These are phyloP conservation scores for Sphaeridia pumilis DNA, from an alignment of 2,888 invertebrate species.

Conservation along the genomic window DNA sequence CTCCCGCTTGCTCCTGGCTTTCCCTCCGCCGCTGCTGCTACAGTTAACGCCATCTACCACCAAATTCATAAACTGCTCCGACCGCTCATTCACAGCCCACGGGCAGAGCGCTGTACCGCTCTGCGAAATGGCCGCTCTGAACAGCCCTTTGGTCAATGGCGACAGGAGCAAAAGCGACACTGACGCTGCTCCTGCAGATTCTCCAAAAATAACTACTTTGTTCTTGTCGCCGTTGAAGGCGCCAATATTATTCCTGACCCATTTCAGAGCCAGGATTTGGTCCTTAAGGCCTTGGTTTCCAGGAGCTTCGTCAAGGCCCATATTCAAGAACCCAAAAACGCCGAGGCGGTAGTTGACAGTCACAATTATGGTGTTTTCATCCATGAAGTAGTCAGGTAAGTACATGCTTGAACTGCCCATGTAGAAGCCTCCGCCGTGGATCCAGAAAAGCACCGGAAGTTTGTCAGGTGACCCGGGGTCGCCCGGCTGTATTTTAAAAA, in stretches of 20 bases:
- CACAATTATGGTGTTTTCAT: conserved; percentile 10
- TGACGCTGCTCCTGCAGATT: conserved; percentile 7
- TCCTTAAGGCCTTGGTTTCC: conserved; percentile 16
- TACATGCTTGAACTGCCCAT: conserved; percentile 7
- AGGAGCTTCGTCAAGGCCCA: conserved; percentile 9
- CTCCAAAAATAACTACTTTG: conserved; percentile 4
- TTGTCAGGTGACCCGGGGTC: neutral
- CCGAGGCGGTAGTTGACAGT: conserved; percentile 12
- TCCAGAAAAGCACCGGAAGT: conserved; percentile 3
- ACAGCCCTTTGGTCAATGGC: conserved; percentile 8
- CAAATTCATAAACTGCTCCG: too few relatives aligned
- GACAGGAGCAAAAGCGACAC: conserved; percentile 6
- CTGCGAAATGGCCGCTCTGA: conserved; percentile 7
- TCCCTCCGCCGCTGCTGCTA: too few relatives aligned
- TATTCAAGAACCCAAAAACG: conserved; percentile 13
- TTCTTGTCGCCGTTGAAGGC: conserved; percentile 8
- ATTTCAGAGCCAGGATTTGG: conserved; percentile 8
- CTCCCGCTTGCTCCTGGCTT: too few relatives aligned
- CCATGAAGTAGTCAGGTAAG: conserved; percentile 8
- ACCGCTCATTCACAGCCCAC: conserved; percentile 2
- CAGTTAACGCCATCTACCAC: too few relatives aligned
- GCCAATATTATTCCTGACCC: conserved; percentile 10
- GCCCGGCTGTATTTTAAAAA: neutral
- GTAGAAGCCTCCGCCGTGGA: conserved; percentile 11
- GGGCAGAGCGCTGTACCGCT: conserved; percentile 8